These are phyloP conservation scores for Cheirogaleus medius DNA, from an alignment of 2,113 vertebrate genomes.

Conservation along the genomic window DNA sequence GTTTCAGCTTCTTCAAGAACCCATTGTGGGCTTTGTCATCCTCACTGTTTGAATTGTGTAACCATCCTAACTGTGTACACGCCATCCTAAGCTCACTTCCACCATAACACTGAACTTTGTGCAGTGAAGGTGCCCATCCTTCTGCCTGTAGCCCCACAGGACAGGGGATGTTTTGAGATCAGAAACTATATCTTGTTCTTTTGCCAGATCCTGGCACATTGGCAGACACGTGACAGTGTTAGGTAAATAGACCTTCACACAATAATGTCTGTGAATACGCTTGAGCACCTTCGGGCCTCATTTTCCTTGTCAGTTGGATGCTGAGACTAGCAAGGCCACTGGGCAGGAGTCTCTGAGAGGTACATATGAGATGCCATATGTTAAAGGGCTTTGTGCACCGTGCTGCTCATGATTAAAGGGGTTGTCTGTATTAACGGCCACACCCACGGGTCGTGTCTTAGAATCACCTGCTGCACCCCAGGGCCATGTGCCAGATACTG, in stretches of 20 bases:
- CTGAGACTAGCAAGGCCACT: neutral
- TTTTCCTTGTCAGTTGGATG: neutral
- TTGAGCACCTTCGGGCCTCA: neutral
- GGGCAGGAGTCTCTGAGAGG: neutral
- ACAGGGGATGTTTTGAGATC: neutral
- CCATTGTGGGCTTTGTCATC: neutral
- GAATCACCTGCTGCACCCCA: neutral
- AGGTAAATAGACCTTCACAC: neutral
- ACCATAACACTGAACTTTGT: rapidly evolving
- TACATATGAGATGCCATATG: neutral
- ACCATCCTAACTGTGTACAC: no score
- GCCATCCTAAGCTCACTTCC: rapidly evolving
- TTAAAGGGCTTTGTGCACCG: neutral
- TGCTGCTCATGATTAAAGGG: neutral
- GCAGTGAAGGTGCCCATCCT: neutral
- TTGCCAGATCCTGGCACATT: neutral
- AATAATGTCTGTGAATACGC: neutral
- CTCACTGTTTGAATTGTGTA: rapidly evolving
- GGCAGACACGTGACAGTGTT: neutral
- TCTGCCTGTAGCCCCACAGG: neutral
- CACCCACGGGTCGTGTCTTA: neutral
- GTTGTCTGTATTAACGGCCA: neutral
- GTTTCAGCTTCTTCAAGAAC: neutral
- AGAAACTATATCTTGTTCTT: neutral
- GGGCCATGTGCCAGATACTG: neutral